Evolutionary conservation across 2,797 vertebrate species (phyloP), one percentile per base, ranked within the genome.

Genomic region (Fistularia commersonii): DNA sequence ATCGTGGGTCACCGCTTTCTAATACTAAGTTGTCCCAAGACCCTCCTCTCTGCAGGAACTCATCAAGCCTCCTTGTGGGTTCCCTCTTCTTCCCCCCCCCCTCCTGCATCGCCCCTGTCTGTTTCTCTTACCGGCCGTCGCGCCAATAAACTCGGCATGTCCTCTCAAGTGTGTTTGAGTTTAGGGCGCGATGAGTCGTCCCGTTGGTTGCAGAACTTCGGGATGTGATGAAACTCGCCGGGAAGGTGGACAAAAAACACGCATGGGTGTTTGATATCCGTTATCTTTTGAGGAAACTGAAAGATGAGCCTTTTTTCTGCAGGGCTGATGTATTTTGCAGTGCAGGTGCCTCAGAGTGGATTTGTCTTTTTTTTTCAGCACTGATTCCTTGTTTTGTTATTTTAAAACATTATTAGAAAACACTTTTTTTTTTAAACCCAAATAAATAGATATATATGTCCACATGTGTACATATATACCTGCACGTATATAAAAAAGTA

Each of bases 1-100:
- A 66, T 79, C 69, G 53, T 56, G 74, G 86, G 79, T 89, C 87
- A 83, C 64, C 65, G 84, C 74, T 74, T 67, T 56, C 43, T 66
- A 78, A 82, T 64, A 51, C 61, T 38, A 54, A 56, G 44, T 32
- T 35, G 49, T 56, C 57, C 51, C 41, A 50, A 55, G 64, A 59
- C 43, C 61, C 54, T 49, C 48, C 62, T 64, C 39, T 48, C 48
- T 44, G 47, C 11, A 33, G 45, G 45, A 44, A 23, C 23, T 23
- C 23, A 23, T 23, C 23, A 23, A 23, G 23, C 23, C 23, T 23
- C 23, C 23, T 23, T 23, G 23, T 23, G 23, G 23, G 53, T 55
- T 55, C 54, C 46, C 11, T 32, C 41, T 37, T 41, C 49, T 41
- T 57, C 57, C 61, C 63, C 60, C 48, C 43, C 36, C 41, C 34